Evolutionary conservation across 2,888 invertebrate species (phyloP).

Genomic region (Galerucella nymphaeae): DNA sequence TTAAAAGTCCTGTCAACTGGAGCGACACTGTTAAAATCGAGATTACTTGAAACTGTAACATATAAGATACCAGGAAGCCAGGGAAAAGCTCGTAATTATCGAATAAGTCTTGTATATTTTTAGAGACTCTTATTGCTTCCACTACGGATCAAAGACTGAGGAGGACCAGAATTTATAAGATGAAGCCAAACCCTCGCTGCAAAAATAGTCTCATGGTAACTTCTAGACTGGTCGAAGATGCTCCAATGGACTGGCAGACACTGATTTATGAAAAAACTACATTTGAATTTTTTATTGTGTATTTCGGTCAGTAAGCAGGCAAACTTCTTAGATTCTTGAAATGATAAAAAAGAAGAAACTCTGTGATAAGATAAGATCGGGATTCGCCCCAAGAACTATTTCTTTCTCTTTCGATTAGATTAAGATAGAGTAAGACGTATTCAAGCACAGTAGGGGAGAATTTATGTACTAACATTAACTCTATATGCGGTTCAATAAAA

Average conservation of each 20-base stretch:
- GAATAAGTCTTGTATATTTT: no score
- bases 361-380: slow-evolving; percentile 27
- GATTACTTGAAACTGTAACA: neutral
- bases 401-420: slow-evolving; percentile 19
- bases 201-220: no score
- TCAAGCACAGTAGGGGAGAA: slow-evolving; percentile 1
- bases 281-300: slow-evolving; percentile 5
- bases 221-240: no score
- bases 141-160: no score
- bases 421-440: slow-evolving; percentile 18
- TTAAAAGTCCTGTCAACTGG: slow-evolving; percentile 35
- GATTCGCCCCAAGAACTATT: slow-evolving; percentile 17
- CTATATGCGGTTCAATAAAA: slow-evolving; percentile 2
- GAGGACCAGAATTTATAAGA: no score
- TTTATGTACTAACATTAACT: slow-evolving; percentile 8
- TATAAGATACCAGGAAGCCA: no score
- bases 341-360: slow-evolving; percentile 28
- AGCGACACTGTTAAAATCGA: slow-evolving; percentile 20
- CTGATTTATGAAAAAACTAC: neutral
- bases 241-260: no score
- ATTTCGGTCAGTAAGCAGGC: neutral
- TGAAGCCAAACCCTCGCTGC: no score
- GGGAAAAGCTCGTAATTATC: no score
- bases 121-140: no score
- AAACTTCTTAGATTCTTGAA: slow-evolving; percentile 25